Base-by-base conservation (phyloP, 2,888 invertebrate genomes). In the Phlogophora meticulosa region DNA sequence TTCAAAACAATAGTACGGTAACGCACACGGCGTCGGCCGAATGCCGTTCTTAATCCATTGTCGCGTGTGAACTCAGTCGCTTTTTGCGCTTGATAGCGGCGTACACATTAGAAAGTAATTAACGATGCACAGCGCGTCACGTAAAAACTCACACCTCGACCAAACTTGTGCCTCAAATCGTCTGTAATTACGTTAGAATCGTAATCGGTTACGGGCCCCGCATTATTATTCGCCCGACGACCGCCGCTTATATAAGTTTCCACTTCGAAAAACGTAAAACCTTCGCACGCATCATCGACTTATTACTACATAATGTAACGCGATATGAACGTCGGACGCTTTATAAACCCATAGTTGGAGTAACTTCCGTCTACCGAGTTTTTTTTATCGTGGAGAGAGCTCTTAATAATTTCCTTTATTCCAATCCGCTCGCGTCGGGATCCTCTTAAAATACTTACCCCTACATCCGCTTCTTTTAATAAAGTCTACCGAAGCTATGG, bases 341-440 rank as follows among this genome's bases (percentile, higher is more conserved):
- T 85, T 87, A 86, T 87, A 87, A 83, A 83, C 87, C 87, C 87
- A 88, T 88, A 90, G 86, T 85, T 88, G 84, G 83, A 85, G 87
- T 89, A 88, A 91, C 94, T 95, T 95, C 95, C 95, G 94, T 91
- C 91, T 91, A 90, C 86, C 76, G 72, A 81, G 85, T 91, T 94
- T 93, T 91, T 92, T 91, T 92, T 91, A 80, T 72, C 85, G 82
- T 76, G 74, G 82, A 82, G 85, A 92, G 93, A 89, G 94, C 94
- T 93, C 94, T 94, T 94, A 90, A 94, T 94, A 94, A 95, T 95
- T 94, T 95, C 95, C 95, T 95, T 94, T 93, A 95, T 95, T 91
- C 88, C 91, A 90, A 92, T 93, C 93, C 92, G 91, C 94, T 92
- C 92, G 90, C 91, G 93, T 87, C 93, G 91, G 87, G 89, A 92